phyloP scores from a whole-genome alignment of 2,113 vertebrate genomes.

The Delphinus delphis region DNA sequence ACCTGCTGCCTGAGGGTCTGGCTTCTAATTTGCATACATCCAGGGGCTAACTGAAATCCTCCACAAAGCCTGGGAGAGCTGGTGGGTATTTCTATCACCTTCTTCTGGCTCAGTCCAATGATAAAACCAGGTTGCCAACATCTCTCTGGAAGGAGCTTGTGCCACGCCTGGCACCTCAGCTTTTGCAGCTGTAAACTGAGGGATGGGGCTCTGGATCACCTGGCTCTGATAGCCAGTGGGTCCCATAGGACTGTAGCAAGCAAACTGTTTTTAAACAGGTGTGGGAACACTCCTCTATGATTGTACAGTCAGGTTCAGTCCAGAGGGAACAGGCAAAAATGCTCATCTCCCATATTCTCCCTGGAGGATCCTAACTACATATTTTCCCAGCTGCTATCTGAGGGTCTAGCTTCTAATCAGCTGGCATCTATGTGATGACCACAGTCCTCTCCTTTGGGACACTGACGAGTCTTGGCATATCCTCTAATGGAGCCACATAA shows the following conservation, averaged over 20 bases:
- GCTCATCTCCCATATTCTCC: neutral
- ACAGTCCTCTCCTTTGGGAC: neutral
- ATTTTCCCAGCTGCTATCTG: neutral
- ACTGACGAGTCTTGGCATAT: neutral
- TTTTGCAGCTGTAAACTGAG: neutral
- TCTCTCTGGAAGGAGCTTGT: neutral
- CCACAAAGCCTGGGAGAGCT: neutral
- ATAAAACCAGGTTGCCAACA: neutral
- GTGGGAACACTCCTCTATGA: neutral
- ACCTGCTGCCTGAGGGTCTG: neutral
- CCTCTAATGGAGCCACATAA: neutral
- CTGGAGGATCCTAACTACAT: neutral
- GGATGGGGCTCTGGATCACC: neutral
- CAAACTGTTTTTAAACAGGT: neutral
- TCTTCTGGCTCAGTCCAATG: neutral
- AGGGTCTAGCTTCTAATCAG: neutral
- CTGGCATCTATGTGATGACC: neutral
- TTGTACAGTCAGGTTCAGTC: neutral
- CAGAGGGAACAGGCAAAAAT: neutral
- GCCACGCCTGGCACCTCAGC: neutral
- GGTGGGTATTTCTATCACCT: neutral
- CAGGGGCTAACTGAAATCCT: neutral
- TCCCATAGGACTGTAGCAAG: neutral
- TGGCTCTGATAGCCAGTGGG: neutral
- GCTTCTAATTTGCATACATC: neutral